Conservation (phyloP, 2,888 invertebrate genomes). For the Drosophila borborema region DNA sequence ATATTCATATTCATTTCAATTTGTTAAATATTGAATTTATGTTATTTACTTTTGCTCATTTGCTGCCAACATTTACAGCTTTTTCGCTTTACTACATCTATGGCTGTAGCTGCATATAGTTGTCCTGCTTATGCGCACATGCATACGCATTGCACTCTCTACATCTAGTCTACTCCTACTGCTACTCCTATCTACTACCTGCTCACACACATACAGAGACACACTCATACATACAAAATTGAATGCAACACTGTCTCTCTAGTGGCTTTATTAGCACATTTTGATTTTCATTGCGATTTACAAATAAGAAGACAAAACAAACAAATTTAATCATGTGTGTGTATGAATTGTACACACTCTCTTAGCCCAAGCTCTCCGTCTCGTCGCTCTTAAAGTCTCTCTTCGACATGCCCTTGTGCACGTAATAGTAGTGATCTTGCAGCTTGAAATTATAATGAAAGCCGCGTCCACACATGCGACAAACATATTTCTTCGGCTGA, state of each 20-base stretch:
- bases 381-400: constrained; percentile 31
- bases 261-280: constrained; percentile 31
- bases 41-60: no score
- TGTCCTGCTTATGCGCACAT: not conserved
- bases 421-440: constrained; percentile 80
- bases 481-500: constrained; percentile 82
- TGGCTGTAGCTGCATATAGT: not conserved
- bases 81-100: no score
- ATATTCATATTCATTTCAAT: no score
- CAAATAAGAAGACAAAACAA: not conserved
- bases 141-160: not conserved
- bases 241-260: constrained; percentile 18
- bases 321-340: constrained; percentile 7
- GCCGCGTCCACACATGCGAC: constrained; percentile 82
- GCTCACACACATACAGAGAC: not conserved
- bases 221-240: not conserved
- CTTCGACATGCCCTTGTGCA: constrained; percentile 71
- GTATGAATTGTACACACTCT: not conserved
- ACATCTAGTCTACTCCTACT: not conserved
- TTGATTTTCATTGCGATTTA: constrained; percentile 13
- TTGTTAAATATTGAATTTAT: no score
- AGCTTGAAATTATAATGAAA: constrained; percentile 84
- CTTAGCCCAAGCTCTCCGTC: constrained; percentile 19
- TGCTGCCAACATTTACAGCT: no score
- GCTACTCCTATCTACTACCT: not conserved